Evolutionary conservation across 1,140 invertebrate genomes (phyloP).

Genomic region (Meloidogyne exigua): DNA sequence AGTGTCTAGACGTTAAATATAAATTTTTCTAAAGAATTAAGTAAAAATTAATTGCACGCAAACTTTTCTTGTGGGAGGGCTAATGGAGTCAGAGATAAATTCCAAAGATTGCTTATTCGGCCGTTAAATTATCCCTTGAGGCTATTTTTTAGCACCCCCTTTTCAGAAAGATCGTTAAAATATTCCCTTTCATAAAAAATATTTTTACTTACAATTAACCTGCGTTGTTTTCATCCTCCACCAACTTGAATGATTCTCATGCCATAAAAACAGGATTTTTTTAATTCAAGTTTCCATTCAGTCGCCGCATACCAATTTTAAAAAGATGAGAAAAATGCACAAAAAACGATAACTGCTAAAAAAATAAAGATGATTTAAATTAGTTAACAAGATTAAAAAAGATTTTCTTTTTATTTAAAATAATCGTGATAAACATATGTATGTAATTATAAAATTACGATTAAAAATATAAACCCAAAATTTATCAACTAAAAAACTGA

Average conservation of each 20-base stretch:
- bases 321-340: not conserved
- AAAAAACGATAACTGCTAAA: not conserved
- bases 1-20: too few relatives aligned
- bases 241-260: not conserved
- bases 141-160: too few relatives aligned
- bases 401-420: not conserved
- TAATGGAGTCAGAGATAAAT: too few relatives aligned
- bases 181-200: too few relatives aligned
- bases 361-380: not conserved
- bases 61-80: too few relatives aligned
- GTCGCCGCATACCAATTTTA: not conserved
- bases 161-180: too few relatives aligned
- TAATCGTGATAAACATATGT: not conserved
- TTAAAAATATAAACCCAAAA: not conserved
- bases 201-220: not conserved
- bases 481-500: constrained; percentile 9
- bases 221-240: not conserved
- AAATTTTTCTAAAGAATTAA: too few relatives aligned
- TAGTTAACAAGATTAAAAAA: not conserved
- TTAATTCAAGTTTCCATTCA: not conserved
- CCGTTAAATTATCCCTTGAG: too few relatives aligned
- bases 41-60: too few relatives aligned
- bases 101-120: too few relatives aligned
- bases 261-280: not conserved
- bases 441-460: not conserved